phyloP scores from a whole-genome alignment of 2,797 vertebrate species.

The Tamandua tetradactyla region DNA sequence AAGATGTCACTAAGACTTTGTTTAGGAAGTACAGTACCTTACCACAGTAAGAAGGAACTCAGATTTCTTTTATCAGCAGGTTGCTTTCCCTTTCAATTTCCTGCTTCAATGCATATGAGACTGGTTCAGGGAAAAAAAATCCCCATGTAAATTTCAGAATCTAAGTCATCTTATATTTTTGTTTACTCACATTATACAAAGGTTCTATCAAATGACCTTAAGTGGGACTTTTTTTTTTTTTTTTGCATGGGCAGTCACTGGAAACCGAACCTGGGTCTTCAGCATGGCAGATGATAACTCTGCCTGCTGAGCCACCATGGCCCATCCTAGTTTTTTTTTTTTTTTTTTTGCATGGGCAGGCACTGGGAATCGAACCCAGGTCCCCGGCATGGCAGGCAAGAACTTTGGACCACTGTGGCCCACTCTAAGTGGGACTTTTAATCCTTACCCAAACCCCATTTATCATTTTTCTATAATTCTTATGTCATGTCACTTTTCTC shows the following conservation, averaged over 20 bases:
- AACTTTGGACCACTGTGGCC: no score
- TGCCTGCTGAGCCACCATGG: no score
- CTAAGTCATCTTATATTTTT: background rate
- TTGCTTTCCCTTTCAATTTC: slow-evolving; percentile 18
- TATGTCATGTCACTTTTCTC: background rate
- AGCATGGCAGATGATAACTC: no score
- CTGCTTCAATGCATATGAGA: background rate
- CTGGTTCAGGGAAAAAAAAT: background rate
- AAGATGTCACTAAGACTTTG: background rate
- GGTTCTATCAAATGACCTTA: background rate
- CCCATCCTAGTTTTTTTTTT: no score
- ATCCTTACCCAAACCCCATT: background rate
- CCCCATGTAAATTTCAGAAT: background rate
- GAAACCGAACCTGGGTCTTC: no score
- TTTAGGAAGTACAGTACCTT: background rate
- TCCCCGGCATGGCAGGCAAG: no score
- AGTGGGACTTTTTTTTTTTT: background rate
- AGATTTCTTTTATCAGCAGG: background rate
- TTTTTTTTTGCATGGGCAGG: no score
- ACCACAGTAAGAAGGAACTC: background rate
- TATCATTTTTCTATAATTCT: background rate
- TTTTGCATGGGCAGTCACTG: no score
- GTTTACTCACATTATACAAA: background rate
- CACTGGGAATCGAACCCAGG: no score
- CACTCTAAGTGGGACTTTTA: background rate